These are phyloP conservation scores for Achatina immaculata DNA, from an alignment of 1,140 invertebrate species.

Conservation along the genomic window DNA sequence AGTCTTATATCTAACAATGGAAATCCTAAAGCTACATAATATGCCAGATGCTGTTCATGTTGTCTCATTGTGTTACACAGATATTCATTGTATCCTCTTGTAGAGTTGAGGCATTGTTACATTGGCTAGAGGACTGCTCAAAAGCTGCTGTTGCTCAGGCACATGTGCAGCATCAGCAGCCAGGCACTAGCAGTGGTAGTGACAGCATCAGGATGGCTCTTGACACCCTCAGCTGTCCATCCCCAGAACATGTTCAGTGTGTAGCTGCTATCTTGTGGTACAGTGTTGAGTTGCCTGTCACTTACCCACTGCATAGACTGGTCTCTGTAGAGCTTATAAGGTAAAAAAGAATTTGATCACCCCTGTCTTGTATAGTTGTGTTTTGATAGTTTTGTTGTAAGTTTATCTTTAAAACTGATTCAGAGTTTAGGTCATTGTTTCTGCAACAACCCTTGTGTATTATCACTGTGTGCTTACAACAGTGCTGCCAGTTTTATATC, in stretches of 20 bases:
- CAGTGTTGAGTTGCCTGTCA: constrained; percentile 76
- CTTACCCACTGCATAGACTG: constrained; percentile 70
- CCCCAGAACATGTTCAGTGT: constrained; percentile 77
- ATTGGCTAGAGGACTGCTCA: constrained; percentile 77
- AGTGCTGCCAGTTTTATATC: no score
- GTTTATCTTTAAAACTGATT: no score
- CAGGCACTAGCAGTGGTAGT: neutral
- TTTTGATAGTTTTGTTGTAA: no score
- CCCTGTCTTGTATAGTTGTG: no score
- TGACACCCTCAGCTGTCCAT: constrained; percentile 44
- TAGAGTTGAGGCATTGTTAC: constrained; percentile 75
- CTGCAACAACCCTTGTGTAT: no score
- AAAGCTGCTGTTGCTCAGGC: constrained; percentile 58
- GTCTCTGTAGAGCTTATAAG: constrained; percentile 65
- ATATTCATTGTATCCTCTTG: no score
- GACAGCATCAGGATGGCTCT: neutral
- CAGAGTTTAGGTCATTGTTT: no score
- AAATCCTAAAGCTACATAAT: no score
- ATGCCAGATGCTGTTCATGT: no score
- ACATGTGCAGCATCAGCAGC: constrained; percentile 5
- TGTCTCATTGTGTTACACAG: no score
- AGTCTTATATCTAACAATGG: no score
- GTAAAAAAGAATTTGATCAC: constrained; percentile 47
- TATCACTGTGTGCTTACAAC: no score
- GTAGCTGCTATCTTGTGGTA: constrained; percentile 87